Conservation (phyloP, 2,113 vertebrate species). For the Corvus hawaiiensis region DNA sequence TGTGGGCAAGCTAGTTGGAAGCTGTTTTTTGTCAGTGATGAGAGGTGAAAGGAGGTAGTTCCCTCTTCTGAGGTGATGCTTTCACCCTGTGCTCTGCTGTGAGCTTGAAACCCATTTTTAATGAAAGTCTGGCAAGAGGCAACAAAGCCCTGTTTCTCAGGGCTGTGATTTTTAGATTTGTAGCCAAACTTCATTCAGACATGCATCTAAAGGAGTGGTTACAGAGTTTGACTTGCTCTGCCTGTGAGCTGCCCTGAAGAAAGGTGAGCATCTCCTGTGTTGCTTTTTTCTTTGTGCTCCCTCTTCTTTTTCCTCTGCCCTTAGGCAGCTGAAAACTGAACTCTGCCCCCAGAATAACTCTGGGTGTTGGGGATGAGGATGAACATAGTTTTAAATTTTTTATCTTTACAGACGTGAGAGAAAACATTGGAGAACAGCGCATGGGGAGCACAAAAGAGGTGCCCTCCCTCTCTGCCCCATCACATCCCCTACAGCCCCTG, state of each 20-base stretch:
- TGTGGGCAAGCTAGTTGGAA: background rate
- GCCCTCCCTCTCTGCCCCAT: background rate
- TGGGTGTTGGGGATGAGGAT: background rate
- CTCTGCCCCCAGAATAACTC: background rate
- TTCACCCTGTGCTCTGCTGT: background rate
- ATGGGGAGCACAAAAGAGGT: background rate
- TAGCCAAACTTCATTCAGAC: background rate
- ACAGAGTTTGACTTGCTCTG: background rate
- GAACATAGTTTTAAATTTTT: background rate
- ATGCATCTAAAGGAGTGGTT: background rate
- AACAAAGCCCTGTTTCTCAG: background rate
- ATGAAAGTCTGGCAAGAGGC: background rate
- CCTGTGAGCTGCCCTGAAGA: background rate
- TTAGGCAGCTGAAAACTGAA: background rate
- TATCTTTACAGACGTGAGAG: background rate
- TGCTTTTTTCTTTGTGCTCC: background rate
- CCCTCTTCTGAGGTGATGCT: background rate
- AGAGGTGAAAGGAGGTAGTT: background rate
- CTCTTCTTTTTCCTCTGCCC: background rate
- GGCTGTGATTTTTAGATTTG: background rate
- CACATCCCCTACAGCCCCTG: background rate
- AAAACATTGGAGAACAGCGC: background rate
- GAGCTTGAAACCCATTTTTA: background rate
- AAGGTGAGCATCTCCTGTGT: background rate
- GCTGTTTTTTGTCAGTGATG: background rate